These are phyloP conservation scores for Osmoderma eremita DNA, from an alignment of 2,888 invertebrate genomes.

Conservation along the genomic window DNA sequence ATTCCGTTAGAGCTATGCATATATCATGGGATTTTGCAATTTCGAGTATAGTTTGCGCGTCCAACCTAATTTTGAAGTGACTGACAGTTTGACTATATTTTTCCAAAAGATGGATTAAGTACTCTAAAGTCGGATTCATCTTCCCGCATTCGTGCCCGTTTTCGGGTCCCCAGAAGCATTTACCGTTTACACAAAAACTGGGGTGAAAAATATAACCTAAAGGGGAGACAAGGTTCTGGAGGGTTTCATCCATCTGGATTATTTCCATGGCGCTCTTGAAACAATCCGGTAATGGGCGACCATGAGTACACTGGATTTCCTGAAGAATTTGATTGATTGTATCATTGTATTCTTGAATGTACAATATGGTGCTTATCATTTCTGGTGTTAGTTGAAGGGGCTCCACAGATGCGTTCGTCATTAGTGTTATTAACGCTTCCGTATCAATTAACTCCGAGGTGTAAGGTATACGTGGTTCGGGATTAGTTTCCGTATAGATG, in stretches of 20 bases:
- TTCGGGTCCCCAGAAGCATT: slow-evolving; percentile 5
- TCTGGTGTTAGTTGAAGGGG: no score
- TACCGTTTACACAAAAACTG: neutral
- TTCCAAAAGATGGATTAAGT: neutral
- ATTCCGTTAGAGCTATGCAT: no score
- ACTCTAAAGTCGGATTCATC: neutral
- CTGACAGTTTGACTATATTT: neutral
- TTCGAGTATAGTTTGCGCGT: neutral
- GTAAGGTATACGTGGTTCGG: neutral
- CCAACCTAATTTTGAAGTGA: neutral
- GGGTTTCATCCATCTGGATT: neutral
- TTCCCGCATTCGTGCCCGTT: neutral
- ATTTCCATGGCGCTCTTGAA: neutral
- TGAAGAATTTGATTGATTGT: neutral
- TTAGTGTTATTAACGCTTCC: neutral
- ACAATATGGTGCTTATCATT: neutral
- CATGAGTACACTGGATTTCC: neutral
- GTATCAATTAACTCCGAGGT: neutral
- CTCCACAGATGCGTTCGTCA: neutral
- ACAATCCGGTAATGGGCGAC: neutral
- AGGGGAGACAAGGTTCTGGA: neutral
- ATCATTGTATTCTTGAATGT: neutral
- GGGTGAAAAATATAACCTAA: neutral
- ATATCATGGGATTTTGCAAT: neutral
- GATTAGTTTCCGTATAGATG: neutral